A percentile compares a stretch with the other conserved stretches of the same genome.
phyloP scores from a whole-genome alignment of 2,797 vertebrate species.

The Vireo griseus region DNA sequence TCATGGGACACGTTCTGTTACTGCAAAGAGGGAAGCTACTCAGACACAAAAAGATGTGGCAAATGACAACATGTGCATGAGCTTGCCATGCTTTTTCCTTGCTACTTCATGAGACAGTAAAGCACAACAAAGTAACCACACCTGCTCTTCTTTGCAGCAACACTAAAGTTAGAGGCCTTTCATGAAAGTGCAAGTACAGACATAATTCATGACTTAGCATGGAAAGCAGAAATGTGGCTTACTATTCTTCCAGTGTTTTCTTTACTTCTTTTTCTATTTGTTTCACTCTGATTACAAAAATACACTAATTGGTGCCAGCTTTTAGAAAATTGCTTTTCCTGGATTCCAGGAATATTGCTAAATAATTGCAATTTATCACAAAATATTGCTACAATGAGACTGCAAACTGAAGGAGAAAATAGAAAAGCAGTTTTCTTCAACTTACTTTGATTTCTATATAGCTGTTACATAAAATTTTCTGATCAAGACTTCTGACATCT shows the following conservation, averaged over 20 bases:
- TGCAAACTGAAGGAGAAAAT: background rate
- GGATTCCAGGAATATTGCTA: background rate
- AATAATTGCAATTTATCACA: background rate
- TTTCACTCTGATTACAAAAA: background rate
- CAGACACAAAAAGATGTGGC: background rate
- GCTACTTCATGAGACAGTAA: background rate
- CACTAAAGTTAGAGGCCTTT: rapidly evolving
- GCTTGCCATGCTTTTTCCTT: background rate
- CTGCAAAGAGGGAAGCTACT: background rate
- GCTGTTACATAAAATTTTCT: background rate
- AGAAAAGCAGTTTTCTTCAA: background rate
- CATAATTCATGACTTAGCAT: rapidly evolving
- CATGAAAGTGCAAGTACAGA: background rate
- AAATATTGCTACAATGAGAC: background rate
- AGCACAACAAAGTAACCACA: background rate
- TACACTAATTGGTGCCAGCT: background rate
- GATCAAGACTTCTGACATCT: background rate
- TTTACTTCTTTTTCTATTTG: background rate
- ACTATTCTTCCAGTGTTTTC: background rate
- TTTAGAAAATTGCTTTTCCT: background rate
- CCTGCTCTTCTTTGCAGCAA: background rate
- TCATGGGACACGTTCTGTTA: background rate
- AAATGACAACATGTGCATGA: background rate
- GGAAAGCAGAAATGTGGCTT: background rate
- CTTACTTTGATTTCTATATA: background rate